Evolutionary conservation across 2,113 vertebrate genomes (phyloP).

Genomic region (Salvelinus alpinus): DNA sequence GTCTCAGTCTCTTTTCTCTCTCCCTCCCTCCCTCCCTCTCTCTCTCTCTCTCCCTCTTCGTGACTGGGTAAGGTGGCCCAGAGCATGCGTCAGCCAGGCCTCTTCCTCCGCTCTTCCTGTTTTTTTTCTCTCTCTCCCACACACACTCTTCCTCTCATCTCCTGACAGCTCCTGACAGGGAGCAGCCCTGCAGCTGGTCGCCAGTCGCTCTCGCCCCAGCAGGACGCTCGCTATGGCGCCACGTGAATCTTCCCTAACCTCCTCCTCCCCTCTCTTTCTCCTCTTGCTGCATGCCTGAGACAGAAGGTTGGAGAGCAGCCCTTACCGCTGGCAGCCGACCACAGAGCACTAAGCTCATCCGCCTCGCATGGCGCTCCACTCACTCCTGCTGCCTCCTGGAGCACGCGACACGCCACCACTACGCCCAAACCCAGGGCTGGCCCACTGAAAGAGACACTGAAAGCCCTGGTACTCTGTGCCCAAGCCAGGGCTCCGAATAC

Average conservation of each 20-base stretch:
- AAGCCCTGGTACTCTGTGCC: background rate
- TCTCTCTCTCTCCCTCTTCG: slow-evolving; percentile 31
- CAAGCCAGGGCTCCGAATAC: background rate
- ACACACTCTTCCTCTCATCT: slow-evolving; percentile 24
- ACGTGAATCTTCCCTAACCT: slow-evolving; percentile 50
- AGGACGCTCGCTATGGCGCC: slow-evolving; percentile 50
- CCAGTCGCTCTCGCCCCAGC: slow-evolving; percentile 34
- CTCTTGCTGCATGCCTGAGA: background rate
- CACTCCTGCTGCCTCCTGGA: background rate
- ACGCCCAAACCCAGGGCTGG: background rate
- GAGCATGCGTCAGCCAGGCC: slow-evolving; percentile 58
- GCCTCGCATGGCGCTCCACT: background rate
- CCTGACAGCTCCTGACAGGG: slow-evolving; percentile 46
- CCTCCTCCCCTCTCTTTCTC: slow-evolving; percentile 4
- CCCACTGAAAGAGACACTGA: background rate
- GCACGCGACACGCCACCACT: background rate
- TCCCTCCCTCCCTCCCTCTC: slow-evolving; percentile 27
- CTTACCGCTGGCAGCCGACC: slow-evolving; percentile 36
- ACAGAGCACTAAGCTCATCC: background rate
- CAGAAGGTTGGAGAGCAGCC: slow-evolving; percentile 19
- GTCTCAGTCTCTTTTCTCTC: slow-evolving; percentile 21
- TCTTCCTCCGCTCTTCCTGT: slow-evolving; percentile 43
- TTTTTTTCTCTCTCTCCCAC: slow-evolving; percentile 5
- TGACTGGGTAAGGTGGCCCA: slow-evolving; percentile 50
- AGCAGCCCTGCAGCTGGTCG: slow-evolving; percentile 66